Evolutionary conservation across 2,888 invertebrate genomes (phyloP).

Genomic region (Phoronis australis): DNA sequence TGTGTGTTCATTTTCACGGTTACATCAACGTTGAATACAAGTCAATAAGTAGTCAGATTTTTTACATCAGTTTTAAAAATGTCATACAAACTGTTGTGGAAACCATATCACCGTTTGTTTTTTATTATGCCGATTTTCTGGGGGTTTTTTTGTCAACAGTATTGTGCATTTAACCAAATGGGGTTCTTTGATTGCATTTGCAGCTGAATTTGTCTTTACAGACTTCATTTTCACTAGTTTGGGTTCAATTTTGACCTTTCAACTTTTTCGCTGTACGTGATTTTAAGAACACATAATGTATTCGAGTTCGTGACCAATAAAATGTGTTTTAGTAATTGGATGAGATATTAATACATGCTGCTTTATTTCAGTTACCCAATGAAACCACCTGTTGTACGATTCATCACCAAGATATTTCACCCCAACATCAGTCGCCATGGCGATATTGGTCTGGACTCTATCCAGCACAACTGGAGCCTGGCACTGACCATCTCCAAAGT

Average conservation of each 20-base stretch:
- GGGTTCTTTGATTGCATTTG: no score
- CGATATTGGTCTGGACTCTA: conserved; percentile 90
- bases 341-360: conserved; percentile 1
- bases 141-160: no score
- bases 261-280: no score
- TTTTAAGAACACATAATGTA: background rate
- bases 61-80: no score
- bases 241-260: background rate
- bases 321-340: background rate
- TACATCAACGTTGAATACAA: no score
- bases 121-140: no score
- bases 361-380: conserved; percentile 68
- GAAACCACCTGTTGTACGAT: conserved; percentile 84
- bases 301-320: background rate
- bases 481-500: conserved; percentile 79
- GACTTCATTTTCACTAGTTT: background rate
- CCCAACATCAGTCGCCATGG: conserved; percentile 93
- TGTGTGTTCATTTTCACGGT: no score
- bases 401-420: conserved; percentile 87
- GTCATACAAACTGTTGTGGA: no score
- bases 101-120: no score
- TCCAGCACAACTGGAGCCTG: conserved; percentile 94
- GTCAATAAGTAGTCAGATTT: no score
- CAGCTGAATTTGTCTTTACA: no score
- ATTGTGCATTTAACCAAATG: no score